phyloP scores from a whole-genome alignment of 2,797 vertebrate genomes.

The Tokudaia muenninki region DNA sequence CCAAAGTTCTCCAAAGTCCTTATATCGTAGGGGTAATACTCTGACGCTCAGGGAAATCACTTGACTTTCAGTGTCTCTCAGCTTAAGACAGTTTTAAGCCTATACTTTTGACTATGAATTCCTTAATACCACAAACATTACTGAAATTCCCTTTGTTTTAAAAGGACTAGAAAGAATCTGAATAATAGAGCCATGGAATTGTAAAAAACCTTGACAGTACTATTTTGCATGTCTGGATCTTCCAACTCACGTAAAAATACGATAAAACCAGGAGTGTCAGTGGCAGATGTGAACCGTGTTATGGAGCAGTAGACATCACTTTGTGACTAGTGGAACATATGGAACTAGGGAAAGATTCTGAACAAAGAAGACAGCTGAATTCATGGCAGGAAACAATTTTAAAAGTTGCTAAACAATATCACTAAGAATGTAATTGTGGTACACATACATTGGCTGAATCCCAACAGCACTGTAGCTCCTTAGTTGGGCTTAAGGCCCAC shows the following conservation, averaged over 20 bases:
- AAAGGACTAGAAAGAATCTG: slow-evolving; percentile 49
- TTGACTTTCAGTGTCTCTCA: neutral
- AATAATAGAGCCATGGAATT: neutral
- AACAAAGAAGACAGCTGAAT: slow-evolving; percentile 13
- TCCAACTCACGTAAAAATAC: slow-evolving; percentile 11
- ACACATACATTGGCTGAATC: neutral
- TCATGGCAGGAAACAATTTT: neutral
- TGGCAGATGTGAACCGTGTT: neutral
- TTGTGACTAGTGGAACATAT: slow-evolving; percentile 1
- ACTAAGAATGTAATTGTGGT: neutral
- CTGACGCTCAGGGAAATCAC: neutral
- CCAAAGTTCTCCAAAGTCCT: slow-evolving; percentile 8
- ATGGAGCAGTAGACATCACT: neutral
- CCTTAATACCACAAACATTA: neutral
- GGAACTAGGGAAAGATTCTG: neutral
- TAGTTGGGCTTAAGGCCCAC: neutral
- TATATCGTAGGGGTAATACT: neutral
- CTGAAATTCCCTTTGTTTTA: slow-evolving; percentile 18
- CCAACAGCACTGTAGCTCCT: neutral
- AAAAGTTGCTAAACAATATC: neutral
- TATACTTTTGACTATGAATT: slow-evolving; percentile 27
- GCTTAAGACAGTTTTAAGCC: neutral
- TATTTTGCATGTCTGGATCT: neutral
- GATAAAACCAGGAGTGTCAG: neutral
- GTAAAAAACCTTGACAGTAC: neutral